These are phyloP conservation scores for Phoeniculus purpureus DNA, from an alignment of 2,797 vertebrate species.

Conservation along the genomic window DNA sequence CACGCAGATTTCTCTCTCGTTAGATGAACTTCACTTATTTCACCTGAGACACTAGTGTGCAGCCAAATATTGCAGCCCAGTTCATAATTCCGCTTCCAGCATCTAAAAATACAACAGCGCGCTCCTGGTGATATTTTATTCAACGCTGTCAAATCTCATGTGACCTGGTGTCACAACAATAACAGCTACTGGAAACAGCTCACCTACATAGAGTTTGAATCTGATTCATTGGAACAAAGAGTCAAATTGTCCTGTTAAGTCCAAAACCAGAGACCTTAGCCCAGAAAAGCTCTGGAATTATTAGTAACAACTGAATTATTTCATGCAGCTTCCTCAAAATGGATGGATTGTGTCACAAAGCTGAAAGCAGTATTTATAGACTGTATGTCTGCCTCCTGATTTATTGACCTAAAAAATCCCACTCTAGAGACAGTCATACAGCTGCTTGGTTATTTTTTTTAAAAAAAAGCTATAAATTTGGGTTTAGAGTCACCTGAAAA, in stretches of 20 bases:
- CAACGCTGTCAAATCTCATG: background rate
- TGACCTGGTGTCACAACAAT: background rate
- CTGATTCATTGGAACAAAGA: background rate
- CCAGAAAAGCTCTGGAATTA: background rate
- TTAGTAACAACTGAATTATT: background rate
- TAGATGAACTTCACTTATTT: background rate
- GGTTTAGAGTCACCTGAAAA: background rate
- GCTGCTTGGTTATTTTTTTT: background rate
- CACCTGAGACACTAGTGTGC: rapidly evolving
- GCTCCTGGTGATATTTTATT: background rate
- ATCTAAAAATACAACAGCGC: background rate
- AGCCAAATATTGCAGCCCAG: background rate
- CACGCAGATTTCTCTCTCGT: background rate
- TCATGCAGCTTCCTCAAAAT: background rate
- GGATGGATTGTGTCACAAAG: background rate
- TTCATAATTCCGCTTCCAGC: background rate
- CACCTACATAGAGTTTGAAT: background rate
- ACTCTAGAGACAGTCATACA: background rate
- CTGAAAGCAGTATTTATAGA: background rate
- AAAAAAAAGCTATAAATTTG: background rate
- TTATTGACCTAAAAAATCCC: background rate
- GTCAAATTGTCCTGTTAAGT: rapidly evolving
- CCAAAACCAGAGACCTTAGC: background rate
- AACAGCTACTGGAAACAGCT: background rate
- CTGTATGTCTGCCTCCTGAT: background rate